Evolutionary conservation across 1,140 invertebrate species (phyloP).

Genomic region (Brachystomella parvula): DNA sequence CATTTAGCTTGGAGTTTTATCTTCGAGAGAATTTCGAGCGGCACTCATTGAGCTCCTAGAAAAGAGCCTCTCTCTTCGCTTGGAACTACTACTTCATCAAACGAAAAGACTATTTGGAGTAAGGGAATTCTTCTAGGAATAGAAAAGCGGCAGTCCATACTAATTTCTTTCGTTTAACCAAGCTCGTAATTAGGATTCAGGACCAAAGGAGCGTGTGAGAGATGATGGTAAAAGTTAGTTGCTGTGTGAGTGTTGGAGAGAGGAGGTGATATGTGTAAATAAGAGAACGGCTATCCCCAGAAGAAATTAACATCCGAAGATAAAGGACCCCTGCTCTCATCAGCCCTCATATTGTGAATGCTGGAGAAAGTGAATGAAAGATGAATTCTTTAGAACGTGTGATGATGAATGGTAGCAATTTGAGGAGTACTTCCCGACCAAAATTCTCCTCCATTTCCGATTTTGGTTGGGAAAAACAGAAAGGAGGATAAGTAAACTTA

Average conservation of each 20-base stretch:
- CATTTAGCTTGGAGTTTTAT: too few species aligned
- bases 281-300: too few species aligned
- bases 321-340: neutral
- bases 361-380: neutral
- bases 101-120: neutral
- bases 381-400: neutral
- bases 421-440: neutral
- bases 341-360: too few species aligned
- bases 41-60: too few species aligned
- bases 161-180: neutral
- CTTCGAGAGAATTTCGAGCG: too few species aligned
- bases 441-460: too few species aligned
- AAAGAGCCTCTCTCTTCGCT: too few species aligned
- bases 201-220: neutral
- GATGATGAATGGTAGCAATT: neutral
- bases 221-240: neutral
- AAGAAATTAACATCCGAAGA: neutral
- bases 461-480: neutral
- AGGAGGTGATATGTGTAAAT: too few species aligned
- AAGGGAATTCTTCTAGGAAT: neutral
- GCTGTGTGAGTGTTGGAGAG: neutral
- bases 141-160: neutral
- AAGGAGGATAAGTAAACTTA: neutral
- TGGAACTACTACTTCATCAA: too few species aligned
- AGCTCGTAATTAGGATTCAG: neutral